Evolutionary conservation across 2,888 invertebrate species (phyloP).

Genomic region (Alsophila aescularia): DNA sequence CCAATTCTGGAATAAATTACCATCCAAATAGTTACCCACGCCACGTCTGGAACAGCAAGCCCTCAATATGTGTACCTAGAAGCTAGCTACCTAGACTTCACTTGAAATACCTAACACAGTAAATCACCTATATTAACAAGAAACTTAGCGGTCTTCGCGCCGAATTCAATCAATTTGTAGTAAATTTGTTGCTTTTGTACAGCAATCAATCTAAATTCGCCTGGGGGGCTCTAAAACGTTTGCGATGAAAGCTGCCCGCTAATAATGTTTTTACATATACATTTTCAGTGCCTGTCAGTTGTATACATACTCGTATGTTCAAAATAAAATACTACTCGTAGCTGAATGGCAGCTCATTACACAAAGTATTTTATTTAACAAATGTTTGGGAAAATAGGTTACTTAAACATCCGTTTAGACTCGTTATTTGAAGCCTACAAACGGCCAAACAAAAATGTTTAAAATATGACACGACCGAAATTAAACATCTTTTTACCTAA

Average conservation of each 20-base stretch:
- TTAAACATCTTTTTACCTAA: too few species aligned
- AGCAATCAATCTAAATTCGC: slow-evolving; percentile 8
- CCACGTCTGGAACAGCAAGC: slow-evolving; percentile 25
- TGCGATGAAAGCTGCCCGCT: not conserved
- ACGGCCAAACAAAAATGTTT: too few species aligned
- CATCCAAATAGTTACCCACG: slow-evolving; percentile 34
- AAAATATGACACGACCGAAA: too few species aligned
- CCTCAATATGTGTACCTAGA: slow-evolving; percentile 23
- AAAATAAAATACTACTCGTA: too few species aligned
- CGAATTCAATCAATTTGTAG: slow-evolving; percentile 13
- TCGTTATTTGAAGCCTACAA: too few species aligned
- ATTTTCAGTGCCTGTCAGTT: too few species aligned
- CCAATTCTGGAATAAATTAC: slow-evolving; percentile 40
- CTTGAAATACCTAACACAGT: slow-evolving; percentile 16
- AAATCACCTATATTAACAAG: slow-evolving; percentile 7
- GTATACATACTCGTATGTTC: too few species aligned
- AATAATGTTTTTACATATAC: too few species aligned
- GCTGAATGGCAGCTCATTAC: too few species aligned
- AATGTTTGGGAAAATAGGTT: too few species aligned
- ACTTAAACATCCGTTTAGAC: too few species aligned
- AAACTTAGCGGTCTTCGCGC: slow-evolving; percentile 20
- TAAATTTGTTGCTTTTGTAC: slow-evolving; percentile 7
- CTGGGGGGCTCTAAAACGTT: slow-evolving; percentile 1
- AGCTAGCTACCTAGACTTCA: slow-evolving; percentile 1
- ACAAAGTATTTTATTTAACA: too few species aligned